Evolutionary conservation across 2,113 vertebrate genomes (phyloP).

Genomic region (Andinoacara biseriatus): DNA sequence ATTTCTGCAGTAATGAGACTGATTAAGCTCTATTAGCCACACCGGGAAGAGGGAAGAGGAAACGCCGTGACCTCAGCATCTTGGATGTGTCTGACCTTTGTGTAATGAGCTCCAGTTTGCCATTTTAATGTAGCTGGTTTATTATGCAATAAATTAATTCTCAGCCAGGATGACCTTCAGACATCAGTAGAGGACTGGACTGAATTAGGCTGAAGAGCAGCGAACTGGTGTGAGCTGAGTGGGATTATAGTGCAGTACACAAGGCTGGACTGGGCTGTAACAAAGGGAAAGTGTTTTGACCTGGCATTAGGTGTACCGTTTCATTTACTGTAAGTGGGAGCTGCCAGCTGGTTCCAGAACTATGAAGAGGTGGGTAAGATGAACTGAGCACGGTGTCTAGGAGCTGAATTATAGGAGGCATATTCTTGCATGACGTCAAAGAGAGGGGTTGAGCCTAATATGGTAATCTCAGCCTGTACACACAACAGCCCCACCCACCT

Average conservation of each 20-base stretch:
- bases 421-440: background rate
- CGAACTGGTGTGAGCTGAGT: background rate
- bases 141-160: conserved; percentile 10
- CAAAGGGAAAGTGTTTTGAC: background rate
- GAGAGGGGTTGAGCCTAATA: background rate
- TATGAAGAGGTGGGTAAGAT: background rate
- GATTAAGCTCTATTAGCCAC: conserved; percentile 10
- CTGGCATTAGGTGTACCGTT: background rate
- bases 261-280: background rate
- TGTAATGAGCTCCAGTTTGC: conserved; percentile 27
- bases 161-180: conserved; percentile 1
- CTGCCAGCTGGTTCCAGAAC: background rate
- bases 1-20: background rate
- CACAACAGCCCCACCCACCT: too few species aligned
- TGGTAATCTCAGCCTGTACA: too few species aligned
- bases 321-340: background rate
- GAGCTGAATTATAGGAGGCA: background rate
- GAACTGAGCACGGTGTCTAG: background rate
- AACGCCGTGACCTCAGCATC: background rate
- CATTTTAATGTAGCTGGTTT: conserved; percentile 15
- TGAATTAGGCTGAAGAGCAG: background rate
- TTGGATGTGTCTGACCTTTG: conserved; percentile 28
- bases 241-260: background rate
- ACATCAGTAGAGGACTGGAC: background rate
- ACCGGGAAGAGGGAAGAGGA: background rate